Conservation (phyloP, 2,888 invertebrate species). For the Stenotaenia linearis region DNA sequence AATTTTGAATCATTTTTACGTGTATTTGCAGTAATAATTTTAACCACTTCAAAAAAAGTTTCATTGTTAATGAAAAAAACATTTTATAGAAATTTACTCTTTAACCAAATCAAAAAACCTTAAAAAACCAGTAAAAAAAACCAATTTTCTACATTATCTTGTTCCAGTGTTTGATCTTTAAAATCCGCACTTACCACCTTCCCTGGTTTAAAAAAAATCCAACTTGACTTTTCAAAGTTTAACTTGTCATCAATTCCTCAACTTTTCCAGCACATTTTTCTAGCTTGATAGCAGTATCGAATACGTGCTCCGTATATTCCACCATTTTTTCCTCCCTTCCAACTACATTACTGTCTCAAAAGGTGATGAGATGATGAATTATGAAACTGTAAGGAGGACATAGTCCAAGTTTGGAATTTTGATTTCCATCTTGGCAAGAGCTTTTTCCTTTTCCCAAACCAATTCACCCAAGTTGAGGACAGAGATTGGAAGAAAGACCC, state of each 20-base stretch:
- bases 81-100: too few species aligned
- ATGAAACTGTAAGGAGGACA: not conserved
- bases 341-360: not conserved
- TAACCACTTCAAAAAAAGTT: too few species aligned
- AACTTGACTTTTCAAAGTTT: not conserved
- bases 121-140: too few species aligned
- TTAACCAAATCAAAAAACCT: too few species aligned
- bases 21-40: too few species aligned
- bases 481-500: not conserved
- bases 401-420: not conserved
- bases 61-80: too few species aligned
- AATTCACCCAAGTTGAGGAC: not conserved
- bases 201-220: not conserved
- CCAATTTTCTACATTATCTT: too few species aligned
- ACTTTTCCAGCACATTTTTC: not conserved
- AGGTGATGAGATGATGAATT: not conserved
- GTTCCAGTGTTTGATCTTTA: too few species aligned
- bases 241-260: not conserved
- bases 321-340: not conserved
- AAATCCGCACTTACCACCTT: not conserved
- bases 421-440: not conserved
- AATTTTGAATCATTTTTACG: too few species aligned
- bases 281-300: not conserved
- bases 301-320: not conserved
- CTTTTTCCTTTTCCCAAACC: not conserved